Percentiles rank a stretch among this genome's conserved stretches.
Conservation (phyloP, 2,113 vertebrate genomes). For the Chaetops frenatus region DNA sequence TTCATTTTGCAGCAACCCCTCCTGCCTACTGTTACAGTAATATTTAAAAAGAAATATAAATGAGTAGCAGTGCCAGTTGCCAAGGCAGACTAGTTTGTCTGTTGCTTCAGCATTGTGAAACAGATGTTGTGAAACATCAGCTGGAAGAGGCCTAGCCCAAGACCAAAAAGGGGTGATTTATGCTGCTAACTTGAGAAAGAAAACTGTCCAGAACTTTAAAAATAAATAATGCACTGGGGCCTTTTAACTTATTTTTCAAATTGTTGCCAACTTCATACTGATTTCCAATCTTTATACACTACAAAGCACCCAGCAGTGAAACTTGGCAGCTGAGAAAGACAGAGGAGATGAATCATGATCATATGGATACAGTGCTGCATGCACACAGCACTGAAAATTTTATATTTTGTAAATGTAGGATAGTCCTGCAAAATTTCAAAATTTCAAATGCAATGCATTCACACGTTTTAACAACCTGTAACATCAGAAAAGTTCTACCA, state of each 20-base stretch:
- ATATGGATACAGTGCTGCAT: fast-evolving
- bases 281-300: not conserved
- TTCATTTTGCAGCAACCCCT: not conserved
- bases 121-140: constrained; percentile 13
- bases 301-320: not conserved
- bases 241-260: constrained; percentile 25
- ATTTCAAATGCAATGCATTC: not conserved
- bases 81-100: not conserved
- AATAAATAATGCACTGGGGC: not conserved
- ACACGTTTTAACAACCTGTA: not conserved
- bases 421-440: not conserved
- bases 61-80: not conserved
- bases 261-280: not conserved
- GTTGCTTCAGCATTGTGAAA: constrained; percentile 18
- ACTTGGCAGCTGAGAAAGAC: not conserved
- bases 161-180: not conserved
- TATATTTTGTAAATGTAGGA: not conserved
- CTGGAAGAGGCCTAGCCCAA: not conserved
- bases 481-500: not conserved
- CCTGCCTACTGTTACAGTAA: not conserved
- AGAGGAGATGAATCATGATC: not conserved
- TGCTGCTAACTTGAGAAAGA: constrained; percentile 1
- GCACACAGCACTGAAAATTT: not conserved
- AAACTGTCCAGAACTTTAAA: not conserved
- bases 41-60: not conserved